Conservation (phyloP, 2,797 vertebrate genomes). For the Pseudopleuronectes americanus region DNA sequence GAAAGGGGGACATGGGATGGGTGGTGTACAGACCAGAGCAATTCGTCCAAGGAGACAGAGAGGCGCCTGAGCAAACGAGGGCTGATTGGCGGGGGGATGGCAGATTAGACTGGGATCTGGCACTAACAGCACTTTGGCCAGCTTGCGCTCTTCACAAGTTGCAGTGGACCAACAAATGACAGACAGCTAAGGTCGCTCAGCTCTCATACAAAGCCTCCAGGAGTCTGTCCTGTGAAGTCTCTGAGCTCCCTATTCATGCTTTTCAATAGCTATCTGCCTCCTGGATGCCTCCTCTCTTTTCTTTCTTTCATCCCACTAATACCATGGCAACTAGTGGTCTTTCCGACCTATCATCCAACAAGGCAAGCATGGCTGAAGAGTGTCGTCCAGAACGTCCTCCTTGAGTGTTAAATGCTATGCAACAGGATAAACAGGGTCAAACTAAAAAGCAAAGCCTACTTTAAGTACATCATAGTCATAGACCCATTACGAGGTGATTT, state of each 20-base stretch:
- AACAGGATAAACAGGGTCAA: constrained; percentile 5
- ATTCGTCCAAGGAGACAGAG: constrained; percentile 64
- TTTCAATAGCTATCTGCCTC: constrained; percentile 33
- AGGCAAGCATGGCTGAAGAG: constrained; percentile 18
- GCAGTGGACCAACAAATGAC: constrained; percentile 43
- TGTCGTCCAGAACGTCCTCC: constrained; percentile 29
- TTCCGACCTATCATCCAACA: constrained; percentile 24
- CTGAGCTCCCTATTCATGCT: constrained; percentile 37
- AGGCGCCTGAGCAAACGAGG: constrained; percentile 62
- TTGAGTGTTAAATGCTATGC: constrained; percentile 15
- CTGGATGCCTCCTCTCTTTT: constrained; percentile 48
- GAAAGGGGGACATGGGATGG: constrained; percentile 22
- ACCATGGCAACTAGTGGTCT: constrained; percentile 36
- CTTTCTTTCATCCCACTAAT: constrained; percentile 46
- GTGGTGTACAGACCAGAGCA: constrained; percentile 42
- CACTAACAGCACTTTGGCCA: constrained; percentile 40
- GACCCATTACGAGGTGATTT: neutral
- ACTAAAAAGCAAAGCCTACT: neutral
- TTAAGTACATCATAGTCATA: constrained; percentile 13
- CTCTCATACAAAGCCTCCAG: constrained; percentile 40
- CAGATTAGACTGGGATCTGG: constrained; percentile 47
- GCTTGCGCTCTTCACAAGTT: constrained; percentile 45
- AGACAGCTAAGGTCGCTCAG: constrained; percentile 50
- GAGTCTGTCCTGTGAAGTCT: constrained; percentile 46
- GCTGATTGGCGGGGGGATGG: constrained; percentile 43